These are phyloP conservation scores for Podarcis siculus DNA, from an alignment of 2,797 vertebrate genomes.

Conservation along the genomic window DNA sequence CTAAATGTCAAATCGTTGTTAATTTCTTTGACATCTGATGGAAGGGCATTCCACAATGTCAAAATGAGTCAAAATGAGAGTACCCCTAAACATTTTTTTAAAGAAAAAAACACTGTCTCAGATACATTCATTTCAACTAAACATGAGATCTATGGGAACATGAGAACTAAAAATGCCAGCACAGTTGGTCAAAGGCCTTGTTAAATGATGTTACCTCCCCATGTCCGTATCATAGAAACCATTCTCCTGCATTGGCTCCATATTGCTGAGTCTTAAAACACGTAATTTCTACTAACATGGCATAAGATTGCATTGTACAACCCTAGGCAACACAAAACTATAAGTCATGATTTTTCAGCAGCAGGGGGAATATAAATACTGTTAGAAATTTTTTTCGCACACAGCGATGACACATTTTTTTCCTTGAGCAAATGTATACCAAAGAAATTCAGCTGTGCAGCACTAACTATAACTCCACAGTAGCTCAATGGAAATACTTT, in stretches of 20 bases:
- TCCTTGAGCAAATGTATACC: neutral
- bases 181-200: neutral
- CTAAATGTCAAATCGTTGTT: no score
- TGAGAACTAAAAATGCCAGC: no score
- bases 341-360: neutral
- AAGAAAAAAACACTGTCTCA: no score
- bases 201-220: neutral
- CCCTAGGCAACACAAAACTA: neutral
- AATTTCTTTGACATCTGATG: no score
- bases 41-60: no score
- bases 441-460: neutral
- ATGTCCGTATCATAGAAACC: neutral
- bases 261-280: neutral
- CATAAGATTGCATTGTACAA: neutral
- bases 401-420: neutral
- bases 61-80: no score
- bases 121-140: no score
- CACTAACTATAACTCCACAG: neutral
- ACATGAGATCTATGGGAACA: no score
- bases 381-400: neutral
- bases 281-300: neutral
- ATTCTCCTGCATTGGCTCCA: neutral
- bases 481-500: neutral
- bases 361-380: neutral
- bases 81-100: no score